Evolutionary conservation across 1,140 invertebrate genomes (phyloP), one percentile per base, ranked within the genome.

Genomic region (Lasioglossum baleicum): DNA sequence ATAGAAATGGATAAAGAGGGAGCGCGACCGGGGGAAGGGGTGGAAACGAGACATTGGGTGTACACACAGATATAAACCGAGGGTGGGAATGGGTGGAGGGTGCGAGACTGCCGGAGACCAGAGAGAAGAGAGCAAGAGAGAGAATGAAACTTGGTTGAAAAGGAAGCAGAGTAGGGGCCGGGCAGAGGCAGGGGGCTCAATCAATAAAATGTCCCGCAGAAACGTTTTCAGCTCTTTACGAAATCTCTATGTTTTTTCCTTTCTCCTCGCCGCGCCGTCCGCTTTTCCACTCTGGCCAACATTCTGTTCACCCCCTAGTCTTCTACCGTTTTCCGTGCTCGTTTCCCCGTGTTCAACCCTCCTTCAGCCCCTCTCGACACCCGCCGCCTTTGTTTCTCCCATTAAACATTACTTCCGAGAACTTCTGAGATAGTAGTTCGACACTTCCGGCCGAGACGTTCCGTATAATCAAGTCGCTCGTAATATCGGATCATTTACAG

Each of bases 201-300:
- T 92, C 91, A 90, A 92, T 92, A 92, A 91, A 91, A 92, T 91
- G 90, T 89, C 88, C 87, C 85, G 88, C 86, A 87, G 88, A 91
- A 91, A 88, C 81, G 81, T 86, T 91, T 89, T 88, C 85, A 79
- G 83, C 80, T 86, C 83, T 87, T 85, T 83, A 83, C 60, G 80
- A 86, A 83, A 83, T 86, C 65, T 85, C 76, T 48, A 67, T 75
- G 64, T 85, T 75, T 83, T 87, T 69, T 75, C n/a, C 72, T 48
- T 58, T 26, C n/a, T 77, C 63, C 63, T 31, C 56, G 66, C 56
- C 81, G 42, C 56, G 60, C 58, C 81, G 42, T 11, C 26, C 20
- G 26, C 56, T 26, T 11, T 35, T 56, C 7, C 44, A 40, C 61
- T 82, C 81, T 74, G 26, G 2, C 78, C 51, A 20, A 31, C 65